Conservation (phyloP, 2,113 vertebrate genomes). For the Eubucco bourcierii region DNA sequence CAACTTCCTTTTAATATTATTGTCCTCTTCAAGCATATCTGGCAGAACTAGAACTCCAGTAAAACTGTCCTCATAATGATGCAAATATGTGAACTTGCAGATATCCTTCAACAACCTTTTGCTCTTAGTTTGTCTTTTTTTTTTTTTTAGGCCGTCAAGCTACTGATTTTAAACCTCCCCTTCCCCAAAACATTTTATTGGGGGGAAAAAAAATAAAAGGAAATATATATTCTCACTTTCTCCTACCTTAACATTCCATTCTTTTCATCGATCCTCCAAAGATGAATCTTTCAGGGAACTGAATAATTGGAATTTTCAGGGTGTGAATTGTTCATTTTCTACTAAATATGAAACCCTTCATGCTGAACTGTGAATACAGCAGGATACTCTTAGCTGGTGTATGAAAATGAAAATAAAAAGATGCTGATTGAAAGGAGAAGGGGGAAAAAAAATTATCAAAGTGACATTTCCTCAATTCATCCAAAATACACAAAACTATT, state of each 20-base stretch:
- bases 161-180: neutral
- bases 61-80: slow-evolving; percentile 30
- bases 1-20: neutral
- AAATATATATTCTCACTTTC: neutral
- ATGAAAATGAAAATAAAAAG: slow-evolving; percentile 81
- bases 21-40: slow-evolving; percentile 2
- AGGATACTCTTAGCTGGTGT: slow-evolving; percentile 73
- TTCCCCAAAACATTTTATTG: neutral
- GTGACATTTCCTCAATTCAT: slow-evolving; percentile 45
- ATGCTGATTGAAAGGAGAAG: slow-evolving; percentile 9
- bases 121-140: slow-evolving; percentile 3
- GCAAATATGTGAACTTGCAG: slow-evolving; percentile 1
- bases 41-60: neutral
- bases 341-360: slow-evolving; percentile 82
- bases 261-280: slow-evolving; percentile 19
- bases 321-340: slow-evolving; percentile 74
- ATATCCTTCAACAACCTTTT: neutral
- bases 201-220: neutral
- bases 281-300: neutral
- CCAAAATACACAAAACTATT: slow-evolving; percentile 62
- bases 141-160: neutral
- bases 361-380: slow-evolving; percentile 68
- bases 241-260: slow-evolving; percentile 9
- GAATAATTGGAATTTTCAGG: slow-evolving; percentile 64
- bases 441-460: slow-evolving; percentile 4